phyloP scores from a whole-genome alignment of 2,888 invertebrate genomes.

The Diarsia dahlii region DNA sequence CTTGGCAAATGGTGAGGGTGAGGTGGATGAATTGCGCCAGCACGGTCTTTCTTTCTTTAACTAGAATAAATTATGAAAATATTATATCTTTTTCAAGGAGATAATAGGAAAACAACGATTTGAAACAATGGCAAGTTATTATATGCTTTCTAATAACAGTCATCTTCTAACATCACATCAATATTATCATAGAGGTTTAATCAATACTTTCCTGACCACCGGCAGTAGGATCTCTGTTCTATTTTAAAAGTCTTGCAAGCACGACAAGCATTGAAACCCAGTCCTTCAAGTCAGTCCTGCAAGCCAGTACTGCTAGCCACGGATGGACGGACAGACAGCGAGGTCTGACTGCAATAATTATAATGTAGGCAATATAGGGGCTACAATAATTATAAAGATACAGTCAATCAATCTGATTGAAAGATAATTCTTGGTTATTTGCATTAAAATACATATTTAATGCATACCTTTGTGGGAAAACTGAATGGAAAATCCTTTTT shows the following conservation, averaged over 20 bases:
- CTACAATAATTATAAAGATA: no score
- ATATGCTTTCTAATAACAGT: not conserved
- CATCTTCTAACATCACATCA: not conserved
- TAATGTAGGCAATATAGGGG: no score
- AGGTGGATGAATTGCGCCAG: not conserved
- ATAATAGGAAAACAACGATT: not conserved
- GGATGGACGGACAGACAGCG: no score
- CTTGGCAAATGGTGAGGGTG: not conserved
- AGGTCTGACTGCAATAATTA: no score
- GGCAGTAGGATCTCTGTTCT: no score
- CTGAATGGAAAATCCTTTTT: not conserved
- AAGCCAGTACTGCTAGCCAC: no score
- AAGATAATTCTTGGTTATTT: not conserved
- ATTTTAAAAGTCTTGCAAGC: no score
- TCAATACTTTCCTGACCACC: no score
- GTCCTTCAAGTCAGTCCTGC: no score
- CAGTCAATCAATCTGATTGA: not conserved
- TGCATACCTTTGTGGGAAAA: not conserved
- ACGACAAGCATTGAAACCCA: no score
- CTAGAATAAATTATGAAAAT: not conserved
- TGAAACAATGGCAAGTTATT: conserved; percentile 12
- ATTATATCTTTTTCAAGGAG: not conserved
- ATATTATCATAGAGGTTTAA: not conserved
- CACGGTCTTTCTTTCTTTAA: not conserved
- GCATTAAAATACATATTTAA: not conserved